Percentiles rank a stretch among this genome's conserved stretches.
Evolutionary conservation across 2,888 invertebrate species (phyloP).

Genomic region (Polietes domitor): DNA sequence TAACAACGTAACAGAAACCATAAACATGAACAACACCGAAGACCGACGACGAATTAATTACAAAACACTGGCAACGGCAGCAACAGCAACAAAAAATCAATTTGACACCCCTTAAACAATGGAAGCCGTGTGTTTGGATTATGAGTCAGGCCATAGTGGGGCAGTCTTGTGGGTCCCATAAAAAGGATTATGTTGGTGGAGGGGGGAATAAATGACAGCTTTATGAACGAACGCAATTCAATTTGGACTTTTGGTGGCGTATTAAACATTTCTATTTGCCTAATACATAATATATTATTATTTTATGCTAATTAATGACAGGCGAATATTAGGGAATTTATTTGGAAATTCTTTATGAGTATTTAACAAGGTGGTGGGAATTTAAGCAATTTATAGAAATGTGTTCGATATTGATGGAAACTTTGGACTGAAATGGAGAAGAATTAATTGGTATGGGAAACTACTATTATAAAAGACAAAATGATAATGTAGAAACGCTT

Average conservation of each 20-base stretch:
- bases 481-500: too few species aligned
- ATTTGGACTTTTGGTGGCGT: not conserved
- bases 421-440: too few species aligned
- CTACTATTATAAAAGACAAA: too few species aligned
- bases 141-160: too few species aligned
- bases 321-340: too few species aligned
- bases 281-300: not conserved
- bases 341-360: too few species aligned
- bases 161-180: not conserved
- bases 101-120: not conserved
- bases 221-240: not conserved
- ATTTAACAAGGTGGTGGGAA: too few species aligned
- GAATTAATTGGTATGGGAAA: too few species aligned
- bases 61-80: not conserved
- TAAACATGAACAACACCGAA: not conserved
- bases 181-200: constrained; percentile 20
- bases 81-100: constrained; percentile 3
- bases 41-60: constrained; percentile 24
- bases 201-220: not conserved
- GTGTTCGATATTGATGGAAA: too few species aligned
- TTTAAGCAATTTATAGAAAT: too few species aligned
- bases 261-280: not conserved
- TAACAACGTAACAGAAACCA: not conserved
- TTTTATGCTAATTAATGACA: constrained; percentile 3
- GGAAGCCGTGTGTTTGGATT: not conserved